Conservation (phyloP, 2,888 invertebrate species). For the Synergus umbraculus region DNA sequence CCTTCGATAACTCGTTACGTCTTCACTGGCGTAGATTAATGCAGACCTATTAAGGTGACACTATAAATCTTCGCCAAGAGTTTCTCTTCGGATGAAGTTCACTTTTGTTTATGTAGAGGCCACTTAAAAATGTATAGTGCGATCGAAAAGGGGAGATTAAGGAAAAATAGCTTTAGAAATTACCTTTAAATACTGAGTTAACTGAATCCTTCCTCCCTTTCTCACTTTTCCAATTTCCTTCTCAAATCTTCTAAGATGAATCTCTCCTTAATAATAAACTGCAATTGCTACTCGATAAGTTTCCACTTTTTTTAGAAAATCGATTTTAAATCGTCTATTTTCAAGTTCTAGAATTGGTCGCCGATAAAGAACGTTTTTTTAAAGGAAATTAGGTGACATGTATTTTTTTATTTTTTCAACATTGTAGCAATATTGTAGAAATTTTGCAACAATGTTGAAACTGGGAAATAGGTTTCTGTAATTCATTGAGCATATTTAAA, state of each 20-base stretch:
- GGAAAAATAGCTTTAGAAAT: background rate
- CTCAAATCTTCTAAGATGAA: background rate
- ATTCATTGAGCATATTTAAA: too few species aligned
- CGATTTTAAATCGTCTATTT: too few species aligned
- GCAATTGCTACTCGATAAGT: background rate
- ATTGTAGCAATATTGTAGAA: too few species aligned
- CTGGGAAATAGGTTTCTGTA: too few species aligned
- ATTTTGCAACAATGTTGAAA: too few species aligned
- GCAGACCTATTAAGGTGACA: conserved; percentile 17
- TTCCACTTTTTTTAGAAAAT: background rate
- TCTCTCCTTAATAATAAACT: background rate
- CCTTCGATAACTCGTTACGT: conserved; percentile 1
- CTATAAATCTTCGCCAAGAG: conserved; percentile 27
- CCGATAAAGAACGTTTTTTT: too few species aligned
- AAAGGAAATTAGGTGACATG: too few species aligned
- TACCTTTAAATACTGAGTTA: background rate
- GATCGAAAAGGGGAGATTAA: background rate
- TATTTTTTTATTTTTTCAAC: too few species aligned
- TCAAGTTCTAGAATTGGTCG: too few species aligned
- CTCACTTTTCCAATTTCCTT: background rate
- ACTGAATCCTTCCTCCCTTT: background rate
- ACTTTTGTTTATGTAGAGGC: background rate
- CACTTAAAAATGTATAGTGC: background rate
- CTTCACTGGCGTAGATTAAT: conserved; percentile 15
- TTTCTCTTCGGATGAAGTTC: background rate